phyloP scores from a whole-genome alignment of 2,113 vertebrate genomes.

The Varanus komodoensis region DNA sequence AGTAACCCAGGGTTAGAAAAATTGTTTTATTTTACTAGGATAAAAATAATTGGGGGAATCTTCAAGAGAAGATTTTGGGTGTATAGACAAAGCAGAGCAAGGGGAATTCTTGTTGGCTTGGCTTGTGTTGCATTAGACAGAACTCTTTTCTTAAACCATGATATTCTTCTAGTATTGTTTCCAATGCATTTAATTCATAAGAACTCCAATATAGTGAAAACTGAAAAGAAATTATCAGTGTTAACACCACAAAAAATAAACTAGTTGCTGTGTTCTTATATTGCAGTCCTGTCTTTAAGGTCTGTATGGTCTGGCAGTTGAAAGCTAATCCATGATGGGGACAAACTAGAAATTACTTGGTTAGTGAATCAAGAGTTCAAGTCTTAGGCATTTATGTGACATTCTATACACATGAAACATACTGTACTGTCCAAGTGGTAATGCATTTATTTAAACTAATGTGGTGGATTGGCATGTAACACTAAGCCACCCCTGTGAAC shows the following conservation, averaged over 20 bases:
- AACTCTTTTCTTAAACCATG: background rate
- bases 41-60: no score
- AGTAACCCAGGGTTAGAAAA: no score
- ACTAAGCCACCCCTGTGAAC: no score
- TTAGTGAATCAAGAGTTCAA: background rate
- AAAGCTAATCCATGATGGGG: background rate
- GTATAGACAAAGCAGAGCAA: no score
- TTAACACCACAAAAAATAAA: background rate
- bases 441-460: background rate
- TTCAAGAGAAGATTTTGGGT: no score
- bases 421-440: background rate
- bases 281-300: background rate
- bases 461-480: no score
- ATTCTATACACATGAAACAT: background rate
- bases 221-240: background rate
- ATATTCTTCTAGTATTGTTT: background rate
- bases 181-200: background rate
- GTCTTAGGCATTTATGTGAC: background rate
- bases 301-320: background rate
- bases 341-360: background rate
- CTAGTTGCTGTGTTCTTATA: background rate
- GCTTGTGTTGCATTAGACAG: no score
- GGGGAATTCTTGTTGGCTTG: no score
- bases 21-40: no score
- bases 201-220: background rate